Conservation (phyloP, 1,140 invertebrate species). For the Anoplolepis gracilipes region DNA sequence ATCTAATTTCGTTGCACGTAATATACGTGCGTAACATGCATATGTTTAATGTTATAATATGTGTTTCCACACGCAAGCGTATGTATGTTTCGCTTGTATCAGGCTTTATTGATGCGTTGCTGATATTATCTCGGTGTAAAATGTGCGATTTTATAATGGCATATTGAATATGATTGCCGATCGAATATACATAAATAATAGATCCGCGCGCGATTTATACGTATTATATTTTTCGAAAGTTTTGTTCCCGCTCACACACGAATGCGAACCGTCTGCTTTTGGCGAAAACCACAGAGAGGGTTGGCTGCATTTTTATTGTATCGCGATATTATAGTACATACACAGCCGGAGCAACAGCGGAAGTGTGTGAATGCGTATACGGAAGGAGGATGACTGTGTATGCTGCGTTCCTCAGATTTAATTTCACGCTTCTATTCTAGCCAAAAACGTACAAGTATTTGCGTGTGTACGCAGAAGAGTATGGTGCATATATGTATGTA, state of each 20-base stretch:
- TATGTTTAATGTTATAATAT: not conserved
- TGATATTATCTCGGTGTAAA: not conserved
- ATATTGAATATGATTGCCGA: not conserved
- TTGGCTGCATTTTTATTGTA: conserved; percentile 33
- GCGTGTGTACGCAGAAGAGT: not conserved
- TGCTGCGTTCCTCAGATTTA: conserved; percentile 52
- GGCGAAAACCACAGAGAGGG: not conserved
- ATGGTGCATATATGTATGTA: conserved; percentile 18
- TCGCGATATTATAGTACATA: conserved; percentile 37
- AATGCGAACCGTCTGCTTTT: conserved; percentile 2
- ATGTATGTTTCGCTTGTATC: not conserved
- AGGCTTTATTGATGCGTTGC: not conserved
- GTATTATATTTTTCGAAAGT: conserved; percentile 2
- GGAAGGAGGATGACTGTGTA: not conserved
- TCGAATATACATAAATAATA: conserved; percentile 6
- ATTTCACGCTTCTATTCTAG: conserved; percentile 55
- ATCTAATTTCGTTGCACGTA: not conserved
- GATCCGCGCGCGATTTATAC: not conserved
- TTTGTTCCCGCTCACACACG: not conserved
- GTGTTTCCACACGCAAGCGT: too few relatives aligned
- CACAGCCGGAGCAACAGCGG: not conserved
- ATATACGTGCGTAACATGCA: not conserved
- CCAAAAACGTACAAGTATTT: not conserved
- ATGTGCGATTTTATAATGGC: conserved; percentile 20
- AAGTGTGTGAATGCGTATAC: not conserved